phyloP scores from a whole-genome alignment of 92 coral and sea anemone species.

The Epizoanthus ramosus region DNA sequence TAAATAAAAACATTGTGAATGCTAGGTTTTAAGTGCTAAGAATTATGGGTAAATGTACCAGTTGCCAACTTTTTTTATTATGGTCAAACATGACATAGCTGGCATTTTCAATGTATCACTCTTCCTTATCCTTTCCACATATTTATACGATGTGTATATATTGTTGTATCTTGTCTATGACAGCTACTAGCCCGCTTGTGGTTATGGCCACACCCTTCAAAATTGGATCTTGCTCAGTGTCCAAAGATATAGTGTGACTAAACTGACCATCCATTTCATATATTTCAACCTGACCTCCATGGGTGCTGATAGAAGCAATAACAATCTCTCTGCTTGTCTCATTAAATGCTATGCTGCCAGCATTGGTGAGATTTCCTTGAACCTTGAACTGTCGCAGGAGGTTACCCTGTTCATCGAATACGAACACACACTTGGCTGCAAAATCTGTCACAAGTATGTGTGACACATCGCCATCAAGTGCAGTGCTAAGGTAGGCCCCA shows the following conservation, averaged over 20 bases:
- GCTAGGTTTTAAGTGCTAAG: too few species aligned
- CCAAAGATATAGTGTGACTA: conserved; percentile 11
- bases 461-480: neutral
- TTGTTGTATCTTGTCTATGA: conserved; percentile 27
- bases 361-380: conserved; percentile 21
- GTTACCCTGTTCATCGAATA: conserved; percentile 24
- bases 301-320: conserved; percentile 9
- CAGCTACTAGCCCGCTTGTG: conserved; percentile 19
- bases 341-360: conserved; percentile 31
- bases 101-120: neutral
- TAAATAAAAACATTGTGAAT: too few species aligned
- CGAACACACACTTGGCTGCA: conserved; percentile 25
- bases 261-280: conserved; percentile 18
- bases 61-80: too few species aligned
- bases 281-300: conserved; percentile 26
- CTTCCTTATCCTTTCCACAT: too few species aligned
- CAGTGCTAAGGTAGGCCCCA: conserved; percentile 8
- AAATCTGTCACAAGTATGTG: conserved; percentile 30
- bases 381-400: conserved; percentile 24
- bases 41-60: too few species aligned
- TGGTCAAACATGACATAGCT: too few species aligned
- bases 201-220: conserved; percentile 18
- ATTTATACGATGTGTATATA: conserved; percentile 3
- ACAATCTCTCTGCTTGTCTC: neutral
- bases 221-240: conserved; percentile 28